These are phyloP conservation scores for Glaucomys volans DNA, from an alignment of 2,113 vertebrate genomes.

Conservation along the genomic window DNA sequence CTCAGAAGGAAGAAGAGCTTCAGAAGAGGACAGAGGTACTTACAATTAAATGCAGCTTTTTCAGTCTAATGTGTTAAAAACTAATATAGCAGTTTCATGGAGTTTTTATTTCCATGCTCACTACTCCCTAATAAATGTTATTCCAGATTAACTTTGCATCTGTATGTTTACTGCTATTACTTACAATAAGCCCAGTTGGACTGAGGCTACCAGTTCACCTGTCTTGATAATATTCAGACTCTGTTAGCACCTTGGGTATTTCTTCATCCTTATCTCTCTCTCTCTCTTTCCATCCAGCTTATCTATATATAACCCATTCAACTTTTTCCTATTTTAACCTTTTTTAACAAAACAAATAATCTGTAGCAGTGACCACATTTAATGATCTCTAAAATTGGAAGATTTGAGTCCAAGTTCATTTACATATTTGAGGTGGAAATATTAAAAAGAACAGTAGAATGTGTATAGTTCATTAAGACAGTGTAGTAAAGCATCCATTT, in stretches of 20 bases:
- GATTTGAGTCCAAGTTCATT: neutral
- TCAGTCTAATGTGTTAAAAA: neutral
- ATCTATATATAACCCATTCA: neutral
- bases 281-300: neutral
- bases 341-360: neutral
- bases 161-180: neutral
- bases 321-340: neutral
- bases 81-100: neutral
- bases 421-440: neutral
- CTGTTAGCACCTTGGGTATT: neutral
- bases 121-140: neutral
- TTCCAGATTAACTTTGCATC: neutral
- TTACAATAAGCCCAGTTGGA: neutral
- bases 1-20: neutral
- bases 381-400: neutral
- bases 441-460: neutral
- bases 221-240: neutral
- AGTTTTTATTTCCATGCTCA: neutral
- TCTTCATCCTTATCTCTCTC: neutral
- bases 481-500: neutral
- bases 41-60: neutral
- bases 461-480: neutral
- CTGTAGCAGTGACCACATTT: neutral
- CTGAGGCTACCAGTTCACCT: neutral
- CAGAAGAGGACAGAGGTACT: neutral